A percentile compares a stretch with the other conserved stretches of the same genome.
Conservation (phyloP, 1,140 invertebrate genomes). For the Proctacanthus coquilletti region DNA sequence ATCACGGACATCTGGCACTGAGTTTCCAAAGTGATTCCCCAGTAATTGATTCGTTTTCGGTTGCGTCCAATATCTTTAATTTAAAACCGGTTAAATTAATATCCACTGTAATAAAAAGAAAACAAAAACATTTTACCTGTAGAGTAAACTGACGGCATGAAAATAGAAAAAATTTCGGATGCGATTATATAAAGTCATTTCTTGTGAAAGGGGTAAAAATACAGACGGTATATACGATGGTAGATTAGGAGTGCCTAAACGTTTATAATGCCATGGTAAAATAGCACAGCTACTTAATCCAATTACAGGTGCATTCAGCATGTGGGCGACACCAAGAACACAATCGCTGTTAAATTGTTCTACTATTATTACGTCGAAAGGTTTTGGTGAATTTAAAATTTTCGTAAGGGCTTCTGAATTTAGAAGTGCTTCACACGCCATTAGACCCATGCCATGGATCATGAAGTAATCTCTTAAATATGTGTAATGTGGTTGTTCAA, state of each 20-base stretch:
- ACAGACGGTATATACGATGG: slow-evolving; percentile 37
- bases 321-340: slow-evolving; percentile 36
- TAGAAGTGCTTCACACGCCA: slow-evolving; percentile 36
- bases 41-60: slow-evolving; percentile 35
- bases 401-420: slow-evolving; percentile 33
- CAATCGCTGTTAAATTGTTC: slow-evolving; percentile 49
- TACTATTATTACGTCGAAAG: slow-evolving; percentile 42
- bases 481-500: background rate
- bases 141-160: slow-evolving; percentile 26
- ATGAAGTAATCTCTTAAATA: slow-evolving; percentile 16
- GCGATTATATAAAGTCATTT: slow-evolving; percentile 38
- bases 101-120: slow-evolving; percentile 10
- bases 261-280: slow-evolving; percentile 40
- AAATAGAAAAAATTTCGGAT: slow-evolving; percentile 33
- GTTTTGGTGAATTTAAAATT: slow-evolving; percentile 31
- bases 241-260: slow-evolving; percentile 38
- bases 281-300: slow-evolving; percentile 39
- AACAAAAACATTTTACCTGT: slow-evolving; percentile 29
- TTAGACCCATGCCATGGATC: slow-evolving; percentile 17
- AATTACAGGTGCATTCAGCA: slow-evolving; percentile 39
- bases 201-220: slow-evolving; percentile 30
- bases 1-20: slow-evolving; percentile 36
- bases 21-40: slow-evolving; percentile 36
- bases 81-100: slow-evolving; percentile 8
- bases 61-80: slow-evolving; percentile 23